Evolutionary conservation across 2,888 invertebrate genomes (phyloP).

Genomic region (Nomada ferruginata): DNA sequence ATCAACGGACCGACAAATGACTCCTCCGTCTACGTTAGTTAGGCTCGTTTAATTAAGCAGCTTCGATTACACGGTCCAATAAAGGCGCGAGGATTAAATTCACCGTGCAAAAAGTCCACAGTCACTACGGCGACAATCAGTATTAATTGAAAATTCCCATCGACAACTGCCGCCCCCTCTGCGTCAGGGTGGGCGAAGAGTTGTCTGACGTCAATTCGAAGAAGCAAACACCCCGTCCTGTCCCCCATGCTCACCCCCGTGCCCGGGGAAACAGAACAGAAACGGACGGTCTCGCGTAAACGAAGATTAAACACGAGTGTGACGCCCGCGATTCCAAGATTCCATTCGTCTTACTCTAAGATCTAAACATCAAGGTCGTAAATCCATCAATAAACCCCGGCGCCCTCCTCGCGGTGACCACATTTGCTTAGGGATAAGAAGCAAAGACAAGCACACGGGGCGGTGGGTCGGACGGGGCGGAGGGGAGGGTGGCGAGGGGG

Average conservation of each 20-base stretch:
- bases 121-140: constrained; percentile 48
- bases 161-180: background rate
- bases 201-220: constrained; percentile 34
- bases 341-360: constrained; percentile 72
- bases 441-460: constrained; percentile 80
- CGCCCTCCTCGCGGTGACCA: constrained; percentile 77
- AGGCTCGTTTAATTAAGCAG: constrained; percentile 43
- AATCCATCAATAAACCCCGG: constrained; percentile 82
- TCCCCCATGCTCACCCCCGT: background rate
- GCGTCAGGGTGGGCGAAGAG: no score
- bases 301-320: constrained; percentile 62
- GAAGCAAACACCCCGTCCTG: constrained; percentile 43
- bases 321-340: constrained; percentile 69
- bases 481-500: constrained; percentile 53
- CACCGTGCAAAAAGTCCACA: constrained; percentile 38
- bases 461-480: constrained; percentile 52
- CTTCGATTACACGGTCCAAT: constrained; percentile 42
- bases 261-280: background rate
- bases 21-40: constrained; percentile 9
- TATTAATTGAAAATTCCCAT: constrained; percentile 47
- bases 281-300: constrained; percentile 13
- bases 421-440: constrained; percentile 83
- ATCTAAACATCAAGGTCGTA: constrained; percentile 76
- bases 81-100: constrained; percentile 39
- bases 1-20: background rate